Base-by-base conservation (phyloP, 2,888 invertebrate genomes). In the Nasonia oneida region DNA sequence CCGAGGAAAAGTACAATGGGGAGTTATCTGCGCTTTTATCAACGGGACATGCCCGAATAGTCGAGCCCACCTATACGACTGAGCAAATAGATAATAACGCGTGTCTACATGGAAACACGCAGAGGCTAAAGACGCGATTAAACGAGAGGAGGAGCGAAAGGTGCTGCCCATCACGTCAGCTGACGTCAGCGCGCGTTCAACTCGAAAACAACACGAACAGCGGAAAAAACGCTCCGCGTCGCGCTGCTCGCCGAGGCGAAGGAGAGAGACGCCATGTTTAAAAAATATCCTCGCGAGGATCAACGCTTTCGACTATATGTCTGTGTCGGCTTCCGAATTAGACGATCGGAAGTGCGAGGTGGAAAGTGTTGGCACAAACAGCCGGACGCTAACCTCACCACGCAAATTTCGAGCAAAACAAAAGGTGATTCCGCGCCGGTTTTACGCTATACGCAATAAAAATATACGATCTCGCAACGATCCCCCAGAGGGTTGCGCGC, bases 91-190 rank as follows among this genome's bases (percentile, higher is more conserved):
- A 57, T 57, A 57, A 57, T 18, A 57, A 18, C n/a, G 6, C 18
- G 12, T 47, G 10, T 23, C 23, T 23, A 23, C 42, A 73, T 73
- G 47, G 73, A 57, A 5, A 14, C 71, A 12, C 53, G 61, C 33
- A n/a, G 39, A 12, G 57, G 10, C 23, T 18, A n/a, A 23, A 42
- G 42, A 33, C 29, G 64, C 29, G 29, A 64, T 33, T 67, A 67
- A 73, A 47, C 23, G 42, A 37, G 70, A 6, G 6, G 18, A 57
- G 67, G 39, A 47, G 61, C 84, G 80, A 80, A 75, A 75, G 84
- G 80, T 75, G 33, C 33, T 78, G 73, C 73, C 77, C 75, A 67
- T 78, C 80, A 6, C 84, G 84, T 84, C 84, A 84, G 80, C 75
- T 84, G 84, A 84, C 84, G 84, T 84, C 84, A 84, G 84, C 70